These are phyloP conservation scores for Chironomus tentans DNA, from an alignment of 2,888 invertebrate genomes.

Conservation along the genomic window DNA sequence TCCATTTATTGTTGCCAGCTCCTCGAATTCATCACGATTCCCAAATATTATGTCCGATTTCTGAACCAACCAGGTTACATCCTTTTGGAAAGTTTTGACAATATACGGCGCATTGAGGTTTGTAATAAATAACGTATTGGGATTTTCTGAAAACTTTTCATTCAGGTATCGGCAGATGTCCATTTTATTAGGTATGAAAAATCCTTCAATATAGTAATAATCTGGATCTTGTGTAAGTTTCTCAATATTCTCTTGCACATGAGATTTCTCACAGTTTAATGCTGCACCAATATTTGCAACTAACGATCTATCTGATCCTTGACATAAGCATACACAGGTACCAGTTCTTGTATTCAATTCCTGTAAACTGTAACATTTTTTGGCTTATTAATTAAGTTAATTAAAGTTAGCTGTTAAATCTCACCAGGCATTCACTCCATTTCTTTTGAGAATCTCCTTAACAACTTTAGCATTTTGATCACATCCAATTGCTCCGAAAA, in stretches of 20 bases:
- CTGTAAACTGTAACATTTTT: conserved; percentile 37
- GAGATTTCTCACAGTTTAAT: conserved; percentile 37
- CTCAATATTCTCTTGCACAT: conserved; percentile 33
- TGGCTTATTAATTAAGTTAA: too few relatives aligned
- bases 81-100: conserved; percentile 39
- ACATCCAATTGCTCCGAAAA: conserved; percentile 47
- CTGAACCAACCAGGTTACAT: conserved; percentile 42
- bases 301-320: conserved; percentile 42
- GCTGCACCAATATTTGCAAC: conserved; percentile 51
- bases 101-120: conserved; percentile 50
- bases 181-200: conserved; percentile 47
- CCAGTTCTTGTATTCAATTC: conserved; percentile 42
- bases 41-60: conserved; percentile 48
- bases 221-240: conserved; percentile 28
- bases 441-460: conserved; percentile 37
- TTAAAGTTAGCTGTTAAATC: too few relatives aligned
- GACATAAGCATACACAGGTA: conserved; percentile 45
- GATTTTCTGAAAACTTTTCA: conserved; percentile 38
- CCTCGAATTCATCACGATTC: conserved; percentile 46
- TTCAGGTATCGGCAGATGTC: conserved; percentile 43
- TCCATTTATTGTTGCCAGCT: conserved; percentile 38
- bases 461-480: conserved; percentile 43
- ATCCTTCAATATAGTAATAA: conserved; percentile 48
- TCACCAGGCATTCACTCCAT: conserved; percentile 42
- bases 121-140: conserved; percentile 42